Evolutionary conservation across 2,113 vertebrate species (phyloP), one percentile per base, ranked within the genome.

Genomic region (Poicephalus meyeri): DNA sequence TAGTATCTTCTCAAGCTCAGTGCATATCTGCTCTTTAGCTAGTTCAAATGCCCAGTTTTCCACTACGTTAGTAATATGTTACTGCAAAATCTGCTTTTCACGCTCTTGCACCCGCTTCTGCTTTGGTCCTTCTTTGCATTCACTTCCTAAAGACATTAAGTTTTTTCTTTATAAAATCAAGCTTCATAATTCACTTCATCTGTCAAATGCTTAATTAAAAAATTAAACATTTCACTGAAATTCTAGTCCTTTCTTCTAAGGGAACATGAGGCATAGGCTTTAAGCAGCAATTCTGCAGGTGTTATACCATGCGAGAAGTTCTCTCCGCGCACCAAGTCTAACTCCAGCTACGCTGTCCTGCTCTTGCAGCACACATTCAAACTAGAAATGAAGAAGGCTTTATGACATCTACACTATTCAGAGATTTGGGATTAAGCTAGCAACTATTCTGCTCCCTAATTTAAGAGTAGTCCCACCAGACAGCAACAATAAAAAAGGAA

Each of bases 141-240:
- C 47, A n/a, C 33, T 88, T 70, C 42, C 50, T 73, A 61, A 31
- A 89, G 44, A 63, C 2, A 0, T 31, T 79, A 0, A 0, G 0
- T 17, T 74, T 89, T 78, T 80, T 63, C 26, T 37, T 56, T 78
- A 28, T 33, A 70, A 89, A 80, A 73, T 69, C 37, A 65, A 77
- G 52, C n/a, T 72, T 89, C 25, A n/a, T 72, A 35, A 82, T 78
- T 90, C 46, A 60, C 29, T 60, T 41, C 6, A 56, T 86, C 41
- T 88, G 46, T 66, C 72, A 64, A 52, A 94, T 41, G 23, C 46
- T 56, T 83, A 68, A 92, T 80, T 61, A 25, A 86, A 86, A 88
- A 73, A 80, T 18, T 11, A 74, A 88, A 86, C 20, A 37, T 91
- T 80, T 83, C 49, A 68, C 29, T 1, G 3, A 58, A 53, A 4